Evolutionary conservation across 2,797 vertebrate species (phyloP), one percentile per base, ranked within the genome.

Genomic region (Poeciliopsis paucimaculata): DNA sequence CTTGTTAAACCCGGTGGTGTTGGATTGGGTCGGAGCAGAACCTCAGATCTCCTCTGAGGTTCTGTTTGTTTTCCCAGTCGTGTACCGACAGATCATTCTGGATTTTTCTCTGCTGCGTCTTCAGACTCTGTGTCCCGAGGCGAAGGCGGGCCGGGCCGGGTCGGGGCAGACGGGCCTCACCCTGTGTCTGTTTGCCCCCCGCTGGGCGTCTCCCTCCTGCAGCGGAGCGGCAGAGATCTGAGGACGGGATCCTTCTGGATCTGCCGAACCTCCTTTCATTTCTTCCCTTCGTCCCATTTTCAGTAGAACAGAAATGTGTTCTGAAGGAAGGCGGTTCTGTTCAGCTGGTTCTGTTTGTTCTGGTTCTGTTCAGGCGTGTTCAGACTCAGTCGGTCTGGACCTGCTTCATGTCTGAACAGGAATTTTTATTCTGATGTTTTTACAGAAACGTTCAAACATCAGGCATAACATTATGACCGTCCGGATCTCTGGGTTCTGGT

Each of bases 181-280:
- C 76, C 72, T 4, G 12, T 1, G 43, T 13, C 12, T 16, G 15
- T 16, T 16, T 47, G 4, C 15, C 46, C 46, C 49, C 49, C 7
- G 49, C 49, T 68, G 75, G 55, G 45, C 49, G 74, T 31, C 53
- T 64, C 53, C 79, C n/a, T 18, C 23, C 75, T 36, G 23, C 62
- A n/a, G n/a, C 55, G 0, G 12, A 16, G 46, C 49, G 12, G 0
- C 57, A 5, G 41, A 39, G 36, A 68, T 5, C n/a, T 31, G 71
- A 72, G 45, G 70, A 46, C 41, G 18, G 1, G 43, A 51, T 51
- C 18, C 18, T 47, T n/a, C 43, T 45, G 12, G 3, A 5, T 57
- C 55, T 11, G 26, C 23, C 12, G 39, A 6, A 39, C 11, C 26
- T 55, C 11, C 9, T 55, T n/a, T 55, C n/a, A 55, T 55, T 55